These are phyloP conservation scores for Urocynchramus pylzowi DNA, from an alignment of 2,113 vertebrate species.

Conservation along the genomic window DNA sequence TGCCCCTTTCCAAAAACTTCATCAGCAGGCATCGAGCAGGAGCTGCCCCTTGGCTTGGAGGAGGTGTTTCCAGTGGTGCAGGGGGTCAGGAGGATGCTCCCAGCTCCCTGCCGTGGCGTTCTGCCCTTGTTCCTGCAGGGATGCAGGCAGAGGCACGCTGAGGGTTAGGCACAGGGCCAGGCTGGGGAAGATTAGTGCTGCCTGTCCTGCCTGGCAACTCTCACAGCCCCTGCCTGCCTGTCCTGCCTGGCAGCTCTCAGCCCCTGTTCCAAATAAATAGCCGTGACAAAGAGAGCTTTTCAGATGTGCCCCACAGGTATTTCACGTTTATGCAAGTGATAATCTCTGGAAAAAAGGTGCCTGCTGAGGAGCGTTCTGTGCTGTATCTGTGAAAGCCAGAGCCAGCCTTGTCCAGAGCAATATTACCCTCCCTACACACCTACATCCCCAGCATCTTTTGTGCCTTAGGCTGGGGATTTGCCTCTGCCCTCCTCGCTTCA, in stretches of 20 bases:
- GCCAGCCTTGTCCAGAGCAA: not conserved
- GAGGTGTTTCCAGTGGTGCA: not conserved
- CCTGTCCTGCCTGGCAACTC: not conserved
- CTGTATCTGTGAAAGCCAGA: not conserved
- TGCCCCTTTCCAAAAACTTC: not conserved
- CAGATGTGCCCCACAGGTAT: not conserved
- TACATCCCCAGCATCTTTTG: not conserved
- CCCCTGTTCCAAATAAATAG: not conserved
- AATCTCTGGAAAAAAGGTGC: not conserved
- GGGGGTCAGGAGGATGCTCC: not conserved
- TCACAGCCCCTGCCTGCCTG: not conserved
- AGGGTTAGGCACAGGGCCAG: not conserved
- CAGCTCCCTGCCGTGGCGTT: accelerated
- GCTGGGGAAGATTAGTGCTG: not conserved
- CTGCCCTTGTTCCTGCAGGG: not conserved
- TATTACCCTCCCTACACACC: not conserved
- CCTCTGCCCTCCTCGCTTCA: not conserved
- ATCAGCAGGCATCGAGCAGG: not conserved
- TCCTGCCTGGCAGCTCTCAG: not conserved
- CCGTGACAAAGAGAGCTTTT: not conserved
- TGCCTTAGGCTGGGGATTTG: not conserved
- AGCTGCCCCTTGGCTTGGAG: not conserved
- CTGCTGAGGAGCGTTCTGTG: not conserved
- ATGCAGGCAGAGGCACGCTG: not conserved
- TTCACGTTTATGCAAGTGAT: not conserved